A percentile compares a stretch with the other conserved stretches of the same genome.
phyloP scores from a whole-genome alignment of 2,113 vertebrate species.

The Dicrurus megarhynchus region DNA sequence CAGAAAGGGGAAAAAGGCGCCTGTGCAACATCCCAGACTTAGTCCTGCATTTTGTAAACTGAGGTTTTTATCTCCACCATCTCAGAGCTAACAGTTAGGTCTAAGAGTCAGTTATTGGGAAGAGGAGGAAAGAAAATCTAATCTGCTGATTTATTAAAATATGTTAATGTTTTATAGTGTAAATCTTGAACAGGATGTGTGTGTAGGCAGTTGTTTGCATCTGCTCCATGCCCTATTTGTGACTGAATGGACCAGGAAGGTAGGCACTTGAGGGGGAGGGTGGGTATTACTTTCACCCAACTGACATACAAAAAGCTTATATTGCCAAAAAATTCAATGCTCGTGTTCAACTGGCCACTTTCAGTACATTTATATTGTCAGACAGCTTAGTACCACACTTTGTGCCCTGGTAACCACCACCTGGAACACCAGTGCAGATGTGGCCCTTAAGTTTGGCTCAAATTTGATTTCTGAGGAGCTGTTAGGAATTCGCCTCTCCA shows the following conservation, averaged over 20 bases:
- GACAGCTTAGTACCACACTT: background rate
- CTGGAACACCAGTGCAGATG: background rate
- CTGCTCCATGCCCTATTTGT: background rate
- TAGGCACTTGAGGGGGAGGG: background rate
- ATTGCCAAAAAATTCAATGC: background rate
- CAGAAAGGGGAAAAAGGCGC: background rate
- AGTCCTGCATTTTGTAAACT: background rate
- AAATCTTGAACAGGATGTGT: conserved; percentile 29
- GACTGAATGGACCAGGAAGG: background rate
- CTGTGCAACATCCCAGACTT: background rate
- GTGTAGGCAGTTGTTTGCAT: conserved; percentile 34
- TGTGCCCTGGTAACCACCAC: background rate
- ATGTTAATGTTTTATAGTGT: background rate
- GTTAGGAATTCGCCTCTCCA: background rate
- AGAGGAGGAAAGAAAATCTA: background rate
- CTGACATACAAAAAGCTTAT: background rate
- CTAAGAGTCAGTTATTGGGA: background rate
- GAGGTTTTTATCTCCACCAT: background rate
- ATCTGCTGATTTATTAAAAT: conserved; percentile 23
- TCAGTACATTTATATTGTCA: background rate
- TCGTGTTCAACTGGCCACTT: background rate
- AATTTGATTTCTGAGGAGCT: background rate
- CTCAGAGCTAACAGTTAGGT: background rate
- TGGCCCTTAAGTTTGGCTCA: background rate
- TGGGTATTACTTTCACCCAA: background rate